Evolutionary conservation across 1,140 invertebrate genomes (phyloP).

Genomic region (Babylonia areolata): DNA sequence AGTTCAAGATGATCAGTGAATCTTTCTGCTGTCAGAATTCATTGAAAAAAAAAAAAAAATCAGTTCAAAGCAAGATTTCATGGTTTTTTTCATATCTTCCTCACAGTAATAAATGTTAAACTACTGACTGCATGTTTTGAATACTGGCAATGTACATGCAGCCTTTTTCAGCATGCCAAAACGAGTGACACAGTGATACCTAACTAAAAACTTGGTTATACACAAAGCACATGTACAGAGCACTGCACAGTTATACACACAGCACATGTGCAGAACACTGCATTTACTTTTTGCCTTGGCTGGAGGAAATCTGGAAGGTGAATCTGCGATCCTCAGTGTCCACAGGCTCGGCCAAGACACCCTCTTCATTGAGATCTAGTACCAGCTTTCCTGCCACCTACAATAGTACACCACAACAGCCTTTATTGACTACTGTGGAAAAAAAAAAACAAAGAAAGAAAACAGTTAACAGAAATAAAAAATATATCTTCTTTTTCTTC

Average conservation of each 20-base stretch:
- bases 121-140: too few species aligned
- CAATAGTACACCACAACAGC: slow-evolving; percentile 30
- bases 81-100: too few species aligned
- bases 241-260: neutral
- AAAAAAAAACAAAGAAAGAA: neutral
- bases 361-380: slow-evolving; percentile 76
- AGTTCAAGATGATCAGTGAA: too few species aligned
- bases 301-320: slow-evolving; percentile 74
- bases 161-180: neutral
- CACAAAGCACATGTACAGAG: neutral
- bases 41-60: too few species aligned
- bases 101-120: too few species aligned
- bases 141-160: too few species aligned
- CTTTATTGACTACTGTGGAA: neutral
- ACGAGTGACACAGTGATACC: neutral
- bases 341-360: slow-evolving; percentile 72
- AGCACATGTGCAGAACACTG: neutral
- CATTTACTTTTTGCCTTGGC: slow-evolving; percentile 65
- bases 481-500: too few species aligned
- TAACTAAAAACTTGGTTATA: slow-evolving; percentile 12
- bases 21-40: too few species aligned
- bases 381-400: slow-evolving; percentile 76
- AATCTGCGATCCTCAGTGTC: slow-evolving; percentile 76
- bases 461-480: too few species aligned
- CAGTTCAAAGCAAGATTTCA: too few species aligned